Evolutionary conservation across 2,888 invertebrate species (phyloP).

Genomic region (Stenodema calcarata): DNA sequence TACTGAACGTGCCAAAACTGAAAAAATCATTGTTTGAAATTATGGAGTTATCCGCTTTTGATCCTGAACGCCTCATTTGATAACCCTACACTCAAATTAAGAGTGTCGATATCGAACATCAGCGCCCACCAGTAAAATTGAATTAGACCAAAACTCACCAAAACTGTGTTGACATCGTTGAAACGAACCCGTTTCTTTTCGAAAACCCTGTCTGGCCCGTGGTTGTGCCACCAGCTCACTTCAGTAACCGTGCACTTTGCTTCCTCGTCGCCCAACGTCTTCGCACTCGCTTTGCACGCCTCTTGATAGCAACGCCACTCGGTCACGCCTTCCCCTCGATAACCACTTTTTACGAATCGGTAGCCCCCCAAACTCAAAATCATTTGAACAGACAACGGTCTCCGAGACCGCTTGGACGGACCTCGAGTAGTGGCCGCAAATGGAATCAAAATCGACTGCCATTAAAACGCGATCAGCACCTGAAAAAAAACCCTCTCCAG

Average conservation of each 20-base stretch:
- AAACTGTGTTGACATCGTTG: neutral
- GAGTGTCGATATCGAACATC: too few relatives aligned
- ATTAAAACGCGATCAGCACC: neutral
- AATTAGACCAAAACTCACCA: neutral
- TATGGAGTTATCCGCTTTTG: too few relatives aligned
- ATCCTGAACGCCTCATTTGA: too few relatives aligned
- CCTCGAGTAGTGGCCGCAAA: neutral
- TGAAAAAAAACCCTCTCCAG: neutral
- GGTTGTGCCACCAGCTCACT: constrained; percentile 31
- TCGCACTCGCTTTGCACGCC: constrained; percentile 13
- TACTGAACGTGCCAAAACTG: too few relatives aligned
- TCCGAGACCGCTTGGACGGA: too few relatives aligned
- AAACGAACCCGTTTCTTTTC: neutral
- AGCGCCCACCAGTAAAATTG: too few relatives aligned
- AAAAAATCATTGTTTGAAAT: too few relatives aligned
- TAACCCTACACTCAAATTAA: too few relatives aligned
- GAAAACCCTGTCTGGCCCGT: neutral
- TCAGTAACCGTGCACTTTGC: neutral
- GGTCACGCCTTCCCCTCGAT: neutral
- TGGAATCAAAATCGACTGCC: neutral
- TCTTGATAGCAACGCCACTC: constrained; percentile 6
- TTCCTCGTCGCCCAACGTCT: constrained; percentile 4
- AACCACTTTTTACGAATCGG: neutral
- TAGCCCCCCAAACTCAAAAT: neutral
- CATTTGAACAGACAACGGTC: neutral